Conservation (phyloP, 1,140 invertebrate species). For the Teleopsis dalmanni region DNA sequence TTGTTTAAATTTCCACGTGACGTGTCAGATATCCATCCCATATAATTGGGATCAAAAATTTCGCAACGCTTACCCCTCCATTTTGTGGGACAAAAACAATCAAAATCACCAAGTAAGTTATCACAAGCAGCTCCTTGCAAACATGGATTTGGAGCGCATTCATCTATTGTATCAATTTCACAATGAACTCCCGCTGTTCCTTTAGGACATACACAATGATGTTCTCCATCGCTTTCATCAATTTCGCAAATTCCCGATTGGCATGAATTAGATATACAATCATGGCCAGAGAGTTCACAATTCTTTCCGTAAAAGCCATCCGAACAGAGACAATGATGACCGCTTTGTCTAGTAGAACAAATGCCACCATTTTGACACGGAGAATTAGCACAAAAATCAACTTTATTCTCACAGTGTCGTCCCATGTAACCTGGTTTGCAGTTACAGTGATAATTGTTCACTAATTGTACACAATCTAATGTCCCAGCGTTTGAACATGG, state of each 20-base stretch:
- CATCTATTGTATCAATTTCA: slow-evolving; percentile 71
- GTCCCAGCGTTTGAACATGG: slow-evolving; percentile 78
- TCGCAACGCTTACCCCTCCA: slow-evolving; percentile 80
- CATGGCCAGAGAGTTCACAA: slow-evolving; percentile 78
- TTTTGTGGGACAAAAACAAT: slow-evolving; percentile 71
- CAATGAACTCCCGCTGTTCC: slow-evolving; percentile 71
- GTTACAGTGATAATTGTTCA: slow-evolving; percentile 91
- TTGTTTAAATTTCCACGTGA: slow-evolving; percentile 45
- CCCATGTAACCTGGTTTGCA: slow-evolving; percentile 89
- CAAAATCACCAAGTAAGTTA: slow-evolving; percentile 69
- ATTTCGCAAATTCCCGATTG: slow-evolving; percentile 69
- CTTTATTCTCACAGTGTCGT: slow-evolving; percentile 78
- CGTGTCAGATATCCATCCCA: slow-evolving; percentile 58
- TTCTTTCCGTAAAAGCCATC: slow-evolving; percentile 81
- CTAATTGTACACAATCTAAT: slow-evolving; percentile 81
- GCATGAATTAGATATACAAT: slow-evolving; percentile 78
- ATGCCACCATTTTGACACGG: slow-evolving; percentile 87
- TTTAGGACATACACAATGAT: slow-evolving; percentile 65
- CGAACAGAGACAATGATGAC: slow-evolving; percentile 72
- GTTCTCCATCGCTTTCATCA: slow-evolving; percentile 61
- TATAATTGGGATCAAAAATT: slow-evolving; percentile 62
- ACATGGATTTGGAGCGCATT: slow-evolving; percentile 77
- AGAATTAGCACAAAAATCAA: slow-evolving; percentile 85
- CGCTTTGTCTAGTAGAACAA: slow-evolving; percentile 68
- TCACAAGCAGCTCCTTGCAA: slow-evolving; percentile 73